A percentile compares a stretch with the other conserved stretches of the same genome.
phyloP scores from a whole-genome alignment of 1,140 invertebrate species.

The Monomorium pharaonis region DNA sequence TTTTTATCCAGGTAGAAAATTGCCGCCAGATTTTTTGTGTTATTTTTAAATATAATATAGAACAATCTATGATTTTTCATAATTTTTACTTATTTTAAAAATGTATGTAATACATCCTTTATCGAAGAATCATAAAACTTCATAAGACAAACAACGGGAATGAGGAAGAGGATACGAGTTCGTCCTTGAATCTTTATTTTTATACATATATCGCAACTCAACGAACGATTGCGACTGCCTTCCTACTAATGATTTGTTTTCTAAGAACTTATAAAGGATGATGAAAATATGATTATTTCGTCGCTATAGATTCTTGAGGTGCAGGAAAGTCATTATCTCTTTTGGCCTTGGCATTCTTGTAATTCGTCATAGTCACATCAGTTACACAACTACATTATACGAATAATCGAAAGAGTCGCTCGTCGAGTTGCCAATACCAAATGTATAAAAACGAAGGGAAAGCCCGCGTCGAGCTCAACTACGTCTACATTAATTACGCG shows the following conservation, averaged over 20 bases:
- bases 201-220: constrained; percentile 16
- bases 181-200: constrained; percentile 30
- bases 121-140: neutral
- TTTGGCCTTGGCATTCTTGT: neutral
- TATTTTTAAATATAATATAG: too few relatives aligned
- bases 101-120: too few relatives aligned
- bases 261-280: neutral
- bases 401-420: constrained; percentile 33
- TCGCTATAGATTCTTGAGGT: neutral
- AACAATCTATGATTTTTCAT: too few relatives aligned
- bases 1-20: too few relatives aligned
- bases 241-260: neutral
- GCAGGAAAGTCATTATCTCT: neutral
- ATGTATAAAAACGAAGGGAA: constrained; percentile 72
- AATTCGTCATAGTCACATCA: neutral
- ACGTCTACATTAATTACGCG: constrained; percentile 53
- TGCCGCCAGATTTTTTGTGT: too few relatives aligned
- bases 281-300: constrained; percentile 5
- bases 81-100: too few relatives aligned
- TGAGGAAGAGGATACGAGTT: constrained; percentile 19
- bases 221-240: constrained; percentile 17
- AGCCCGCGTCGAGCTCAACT: constrained; percentile 56
- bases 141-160: neutral
- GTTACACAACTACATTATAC: neutral
- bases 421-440: constrained; percentile 31